These are phyloP conservation scores for Lindbergichthys nudifrons DNA, from an alignment of 2,797 vertebrate species.

Conservation along the genomic window DNA sequence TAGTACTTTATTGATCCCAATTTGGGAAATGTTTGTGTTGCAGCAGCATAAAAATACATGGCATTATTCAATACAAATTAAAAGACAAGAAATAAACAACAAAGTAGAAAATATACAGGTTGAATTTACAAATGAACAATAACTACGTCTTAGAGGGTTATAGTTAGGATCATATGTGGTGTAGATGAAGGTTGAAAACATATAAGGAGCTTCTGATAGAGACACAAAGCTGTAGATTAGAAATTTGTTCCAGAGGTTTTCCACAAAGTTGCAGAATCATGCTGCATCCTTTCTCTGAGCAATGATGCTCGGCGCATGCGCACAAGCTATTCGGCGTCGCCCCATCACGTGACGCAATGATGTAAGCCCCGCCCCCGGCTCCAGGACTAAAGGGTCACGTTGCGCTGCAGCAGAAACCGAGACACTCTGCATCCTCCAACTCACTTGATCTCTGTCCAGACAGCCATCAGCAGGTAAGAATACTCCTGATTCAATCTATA, in stretches of 20 bases:
- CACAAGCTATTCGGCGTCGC: neutral
- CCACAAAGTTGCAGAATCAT: conserved; percentile 71
- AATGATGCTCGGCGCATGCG: conserved; percentile 52
- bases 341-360: conserved; percentile 43
- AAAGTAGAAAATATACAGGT: too few species aligned
- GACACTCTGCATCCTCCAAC: conserved; percentile 50
- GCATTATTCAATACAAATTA: too few species aligned
- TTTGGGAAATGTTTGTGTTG: too few species aligned
- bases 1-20: too few species aligned
- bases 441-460: conserved; percentile 24
- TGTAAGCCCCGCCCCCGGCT: conserved; percentile 58
- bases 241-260: neutral
- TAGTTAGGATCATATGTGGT: too few species aligned
- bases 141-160: neutral
- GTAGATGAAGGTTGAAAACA: too few species aligned
- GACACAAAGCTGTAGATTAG: neutral
- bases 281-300: neutral
- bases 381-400: conserved; percentile 82
- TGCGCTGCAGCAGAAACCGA: conserved; percentile 81
- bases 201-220: neutral
- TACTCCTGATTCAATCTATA: rapidly evolving
- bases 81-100: too few species aligned
- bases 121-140: too few species aligned
- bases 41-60: too few species aligned
- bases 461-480: conserved; percentile 68